phyloP scores from a whole-genome alignment of 2,797 vertebrate genomes.

The Semaprochilodus insignis region DNA sequence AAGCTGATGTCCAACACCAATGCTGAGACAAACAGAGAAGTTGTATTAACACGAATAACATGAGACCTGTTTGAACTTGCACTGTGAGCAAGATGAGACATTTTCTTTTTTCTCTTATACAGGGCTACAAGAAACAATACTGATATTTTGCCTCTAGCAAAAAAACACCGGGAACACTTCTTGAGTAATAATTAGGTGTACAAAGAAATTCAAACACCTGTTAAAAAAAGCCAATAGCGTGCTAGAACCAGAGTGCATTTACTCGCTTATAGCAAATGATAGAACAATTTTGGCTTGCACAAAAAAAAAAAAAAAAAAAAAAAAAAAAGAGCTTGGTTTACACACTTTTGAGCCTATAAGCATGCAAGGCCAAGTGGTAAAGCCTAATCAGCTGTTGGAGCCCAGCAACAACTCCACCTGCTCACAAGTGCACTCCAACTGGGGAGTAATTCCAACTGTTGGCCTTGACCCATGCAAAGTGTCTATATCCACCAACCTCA shows the following conservation, averaged over 20 bases:
- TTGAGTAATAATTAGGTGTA: slow-evolving; percentile 32
- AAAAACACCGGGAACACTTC: not conserved
- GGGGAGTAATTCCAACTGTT: slow-evolving; percentile 1
- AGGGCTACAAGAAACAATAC: slow-evolving; percentile 27
- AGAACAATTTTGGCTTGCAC: not conserved
- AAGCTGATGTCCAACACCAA: slow-evolving; percentile 36
- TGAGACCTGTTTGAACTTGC: slow-evolving; percentile 45
- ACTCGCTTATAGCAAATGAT: not conserved
- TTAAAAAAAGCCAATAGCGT: not conserved
- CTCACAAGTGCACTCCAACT: slow-evolving; percentile 33
- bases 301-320: slow-evolving; percentile 34
- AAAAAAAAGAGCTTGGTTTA: slow-evolving; percentile 33
- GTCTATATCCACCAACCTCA: slow-evolving; percentile 54
- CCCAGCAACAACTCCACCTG: slow-evolving; percentile 39
- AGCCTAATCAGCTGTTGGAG: slow-evolving; percentile 55
- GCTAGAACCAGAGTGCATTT: not conserved
- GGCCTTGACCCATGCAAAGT: slow-evolving; percentile 40
- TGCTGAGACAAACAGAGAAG: slow-evolving; percentile 32
- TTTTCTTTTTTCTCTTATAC: slow-evolving; percentile 40
- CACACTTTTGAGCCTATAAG: slow-evolving; percentile 9
- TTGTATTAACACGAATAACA: slow-evolving; percentile 31
- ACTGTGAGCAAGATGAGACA: slow-evolving; percentile 18
- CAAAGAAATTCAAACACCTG: slow-evolving; percentile 32
- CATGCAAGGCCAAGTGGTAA: slow-evolving; percentile 26
- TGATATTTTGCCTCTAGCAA: slow-evolving; percentile 17